Evolutionary conservation across 2,797 vertebrate genomes (phyloP).

Genomic region (Melanotaenia maccullochi): DNA sequence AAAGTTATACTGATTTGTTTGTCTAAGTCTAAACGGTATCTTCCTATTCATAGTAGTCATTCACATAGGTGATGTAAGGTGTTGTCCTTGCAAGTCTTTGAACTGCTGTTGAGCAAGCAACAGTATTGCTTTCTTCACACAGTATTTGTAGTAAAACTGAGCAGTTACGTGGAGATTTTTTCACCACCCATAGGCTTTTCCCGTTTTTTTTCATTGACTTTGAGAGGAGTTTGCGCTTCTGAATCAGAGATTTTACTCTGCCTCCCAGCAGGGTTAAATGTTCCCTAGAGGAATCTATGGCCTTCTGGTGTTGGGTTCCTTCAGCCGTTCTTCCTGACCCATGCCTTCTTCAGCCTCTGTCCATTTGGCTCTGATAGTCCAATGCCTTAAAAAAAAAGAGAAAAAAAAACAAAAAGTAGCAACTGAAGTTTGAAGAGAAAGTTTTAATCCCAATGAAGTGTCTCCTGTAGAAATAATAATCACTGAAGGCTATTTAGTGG

Average conservation of each 20-base stretch:
- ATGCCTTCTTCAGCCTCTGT: slow-evolving; percentile 57
- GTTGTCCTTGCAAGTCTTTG: slow-evolving; percentile 20
- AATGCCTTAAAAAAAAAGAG: slow-evolving; percentile 26
- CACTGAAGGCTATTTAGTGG: slow-evolving; percentile 83
- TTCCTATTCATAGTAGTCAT: slow-evolving; percentile 4
- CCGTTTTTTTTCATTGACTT: slow-evolving; percentile 54
- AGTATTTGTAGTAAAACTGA: slow-evolving; percentile 68
- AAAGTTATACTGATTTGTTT: slow-evolving; percentile 22
- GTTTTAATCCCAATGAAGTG: slow-evolving; percentile 76
- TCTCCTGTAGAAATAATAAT: slow-evolving; percentile 79
- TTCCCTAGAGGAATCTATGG: slow-evolving; percentile 66
- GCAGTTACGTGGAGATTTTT: slow-evolving; percentile 63
- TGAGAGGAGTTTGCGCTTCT: slow-evolving; percentile 62
- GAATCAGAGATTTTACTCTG: slow-evolving; percentile 77
- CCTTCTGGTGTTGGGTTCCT: slow-evolving; percentile 64
- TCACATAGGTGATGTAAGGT: slow-evolving; percentile 17
- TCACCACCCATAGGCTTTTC: slow-evolving; percentile 54
- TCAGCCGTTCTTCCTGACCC: slow-evolving; percentile 65
- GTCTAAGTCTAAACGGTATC: background rate
- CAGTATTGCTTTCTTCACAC: slow-evolving; percentile 42
- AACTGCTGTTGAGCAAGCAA: slow-evolving; percentile 36
- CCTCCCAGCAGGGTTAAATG: slow-evolving; percentile 62
- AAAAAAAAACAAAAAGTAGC: slow-evolving; percentile 18
- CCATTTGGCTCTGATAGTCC: slow-evolving; percentile 56
- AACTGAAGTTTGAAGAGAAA: slow-evolving; percentile 73